Evolutionary conservation across 1,140 invertebrate species (phyloP), one percentile per base, ranked within the genome.

Genomic region (Lordiphosa clarofinis): DNA sequence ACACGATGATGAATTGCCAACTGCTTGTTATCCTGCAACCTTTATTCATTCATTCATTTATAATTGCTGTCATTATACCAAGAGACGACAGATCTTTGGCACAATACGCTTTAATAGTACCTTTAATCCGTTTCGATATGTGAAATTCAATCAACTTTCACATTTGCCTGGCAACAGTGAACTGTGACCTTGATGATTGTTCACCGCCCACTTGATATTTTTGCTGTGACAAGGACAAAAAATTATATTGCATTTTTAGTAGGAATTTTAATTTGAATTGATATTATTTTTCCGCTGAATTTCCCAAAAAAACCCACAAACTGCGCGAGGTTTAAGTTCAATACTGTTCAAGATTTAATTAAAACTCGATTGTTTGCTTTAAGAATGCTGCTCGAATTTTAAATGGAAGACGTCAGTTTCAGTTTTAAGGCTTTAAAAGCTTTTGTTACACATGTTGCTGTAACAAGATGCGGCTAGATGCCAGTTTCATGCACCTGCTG

Each of bases 21-120:
- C 19, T 19, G 19, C 19, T 19, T 19, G 19, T 19, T 19, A 19
- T 19, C 19, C 19, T 19, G 19, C 19, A 19, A 72, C 46, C 76
- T 53, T 72, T 76, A 73, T 67, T 33, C 67, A 68, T 82, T 84
- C 67, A 57, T 63, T 82, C 72, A 76, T 82, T 82, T 72, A 84
- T 84, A 82, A 82, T 82, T 82, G 76, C 76, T 76, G 76, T 82
- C 76, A 82, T 81, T 81, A 82, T 82, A 82, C 64, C 60, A 76
- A 81, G 76, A 31, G 28, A 31, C 8, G 28, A 7, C 28, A 31
- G 5, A 31, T 31, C 28, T 31, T 31, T 28, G 5, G 5, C 24
- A 28, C 24, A 28, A 28, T 28, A 6, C 6, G 24, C 24, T 28
- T 28, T 7, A 28, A 21, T 2, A 21, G 21, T 15, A 15, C 15